phyloP scores from a whole-genome alignment of 2,797 vertebrate species.

The Heliangelus exortis region DNA sequence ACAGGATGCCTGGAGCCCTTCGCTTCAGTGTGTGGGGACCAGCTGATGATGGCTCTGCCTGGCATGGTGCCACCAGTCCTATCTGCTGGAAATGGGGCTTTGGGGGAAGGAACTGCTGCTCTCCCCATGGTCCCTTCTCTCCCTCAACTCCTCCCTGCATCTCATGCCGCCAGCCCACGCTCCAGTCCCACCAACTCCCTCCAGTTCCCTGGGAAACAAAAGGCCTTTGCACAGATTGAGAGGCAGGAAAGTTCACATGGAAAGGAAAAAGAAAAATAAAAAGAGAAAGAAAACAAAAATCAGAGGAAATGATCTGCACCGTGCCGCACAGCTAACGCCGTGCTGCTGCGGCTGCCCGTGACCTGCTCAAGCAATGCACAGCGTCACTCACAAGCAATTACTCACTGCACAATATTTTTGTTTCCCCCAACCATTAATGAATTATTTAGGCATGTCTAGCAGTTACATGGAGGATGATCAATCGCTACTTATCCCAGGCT shows the following conservation, averaged over 20 bases:
- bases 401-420: slow-evolving; percentile 37
- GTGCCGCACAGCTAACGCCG: fast-evolving
- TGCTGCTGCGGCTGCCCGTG: not conserved
- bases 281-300: not conserved
- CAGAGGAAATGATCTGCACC: not conserved
- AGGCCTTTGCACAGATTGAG: not conserved
- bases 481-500: not conserved
- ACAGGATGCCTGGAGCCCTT: not conserved
- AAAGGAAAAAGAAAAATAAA: not conserved
- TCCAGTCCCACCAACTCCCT: not conserved
- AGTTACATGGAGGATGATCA: not conserved
- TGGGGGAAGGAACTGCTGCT: not conserved
- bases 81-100: not conserved
- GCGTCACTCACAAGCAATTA: not conserved
- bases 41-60: not conserved
- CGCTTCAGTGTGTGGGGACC: not conserved
- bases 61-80: not conserved
- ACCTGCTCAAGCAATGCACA: not conserved
- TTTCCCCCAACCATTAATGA: slow-evolving; percentile 53
- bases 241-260: not conserved
- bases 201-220: not conserved
- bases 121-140: not conserved
- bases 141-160: not conserved
- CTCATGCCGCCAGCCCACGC: not conserved
- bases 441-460: slow-evolving; percentile 60